These are phyloP conservation scores for Heliocidaris erythrogramma DNA, from an alignment of 35 echinoderm and acorn worm species.

Conservation along the genomic window DNA sequence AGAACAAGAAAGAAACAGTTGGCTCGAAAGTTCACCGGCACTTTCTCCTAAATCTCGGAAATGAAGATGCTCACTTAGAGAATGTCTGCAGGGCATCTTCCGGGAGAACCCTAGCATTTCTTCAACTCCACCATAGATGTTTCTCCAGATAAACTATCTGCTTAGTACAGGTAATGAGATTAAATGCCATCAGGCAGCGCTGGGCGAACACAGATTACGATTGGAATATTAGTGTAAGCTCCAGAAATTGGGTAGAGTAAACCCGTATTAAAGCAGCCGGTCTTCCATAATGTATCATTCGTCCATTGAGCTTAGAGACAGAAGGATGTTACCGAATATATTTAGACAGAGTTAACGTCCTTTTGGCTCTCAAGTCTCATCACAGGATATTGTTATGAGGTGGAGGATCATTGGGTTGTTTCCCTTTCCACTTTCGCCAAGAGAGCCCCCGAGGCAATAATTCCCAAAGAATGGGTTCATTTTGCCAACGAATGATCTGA, in stretches of 20 bases:
- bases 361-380: background rate
- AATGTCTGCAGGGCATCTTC: background rate
- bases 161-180: conserved; percentile 9
- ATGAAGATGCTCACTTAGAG: background rate
- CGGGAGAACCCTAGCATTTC: background rate
- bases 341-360: background rate
- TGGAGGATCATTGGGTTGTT: background rate
- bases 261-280: background rate
- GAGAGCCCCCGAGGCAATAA: background rate
- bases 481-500: background rate
- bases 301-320: background rate
- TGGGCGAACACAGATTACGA: background rate
- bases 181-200: background rate
- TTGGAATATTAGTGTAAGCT: conserved; percentile 3
- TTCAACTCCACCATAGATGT: conserved; percentile 2
- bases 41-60: background rate
- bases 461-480: background rate
- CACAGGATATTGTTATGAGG: background rate
- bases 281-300: background rate
- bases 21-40: background rate
- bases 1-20: background rate
- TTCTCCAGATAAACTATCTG: background rate
- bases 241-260: background rate
- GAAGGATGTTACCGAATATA: background rate
- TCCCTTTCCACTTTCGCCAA: background rate